Base-by-base conservation (phyloP, 2,888 invertebrate genomes). In the Tortrix viridana region DNA sequence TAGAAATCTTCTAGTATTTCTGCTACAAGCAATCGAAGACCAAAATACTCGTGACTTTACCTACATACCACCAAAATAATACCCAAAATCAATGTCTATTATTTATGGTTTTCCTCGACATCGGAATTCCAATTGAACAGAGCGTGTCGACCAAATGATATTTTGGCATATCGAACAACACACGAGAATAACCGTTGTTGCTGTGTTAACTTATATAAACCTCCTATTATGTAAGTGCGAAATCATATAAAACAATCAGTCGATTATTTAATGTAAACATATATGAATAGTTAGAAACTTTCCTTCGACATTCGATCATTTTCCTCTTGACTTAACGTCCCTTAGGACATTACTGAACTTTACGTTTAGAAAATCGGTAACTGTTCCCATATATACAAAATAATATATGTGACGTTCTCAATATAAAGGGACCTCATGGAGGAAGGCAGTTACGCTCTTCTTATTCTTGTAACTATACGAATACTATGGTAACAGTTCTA, bases 81-180 rank as follows among this genome's bases (percentile, higher is more conserved):
- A 37, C 52, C 22, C 48, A 55, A 60, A 66, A 61, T 58, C 48
- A 66, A 61, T 54, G 55, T 53, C 16, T 44, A 18, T 52, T 41
- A 63, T 60, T 66, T 66, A 68, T 52, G 66, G 61, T 60, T 64
- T 57, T 26, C 22, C 20, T 18, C 32, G 44, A 50, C 48, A 49
- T 54, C 19, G 59, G 62, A 66, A 66, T 68, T 58, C 52, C 53
- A 22, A 43, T 61, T 58, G 60, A 60, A 57, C 60, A 60, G 59
- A 65, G 58, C 55, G 57, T 61, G 59, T 26, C 56, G 26, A 60
- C 44, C n/a, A 38, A 44, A 52, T 66, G 55, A 58, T 60, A 66
- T 64, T 54, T 68, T 67, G 67, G 68, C 67, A 60, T 60, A 50
- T 32, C 38, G 22, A 49, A 62, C 65, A 62, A 50, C 59, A 48